Conservation (phyloP, 2,113 vertebrate genomes). For the Caretta caretta region DNA sequence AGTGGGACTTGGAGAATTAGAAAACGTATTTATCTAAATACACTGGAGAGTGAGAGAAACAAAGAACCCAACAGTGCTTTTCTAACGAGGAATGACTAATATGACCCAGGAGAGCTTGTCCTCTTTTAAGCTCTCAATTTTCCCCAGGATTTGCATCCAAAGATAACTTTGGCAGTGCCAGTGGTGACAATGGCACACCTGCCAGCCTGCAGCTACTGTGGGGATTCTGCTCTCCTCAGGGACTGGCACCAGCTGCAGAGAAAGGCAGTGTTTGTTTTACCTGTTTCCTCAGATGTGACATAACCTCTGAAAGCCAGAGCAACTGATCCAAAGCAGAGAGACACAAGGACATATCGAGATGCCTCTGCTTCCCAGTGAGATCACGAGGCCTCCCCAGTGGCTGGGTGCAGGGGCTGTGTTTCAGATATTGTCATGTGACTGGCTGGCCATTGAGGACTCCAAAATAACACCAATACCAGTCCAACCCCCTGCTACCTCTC, state of each 20-base stretch:
- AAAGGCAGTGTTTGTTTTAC: not conserved
- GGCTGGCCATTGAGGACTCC: accelerated
- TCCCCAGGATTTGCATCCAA: conserved; percentile 44
- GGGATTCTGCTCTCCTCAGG: accelerated
- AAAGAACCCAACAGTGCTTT: conserved; percentile 69
- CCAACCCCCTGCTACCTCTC: not conserved
- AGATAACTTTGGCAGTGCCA: not conserved
- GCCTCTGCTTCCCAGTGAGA: not conserved
- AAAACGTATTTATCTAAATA: conserved; percentile 53
- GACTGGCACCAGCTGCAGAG: not conserved
- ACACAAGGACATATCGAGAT: not conserved
- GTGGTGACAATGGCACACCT: not conserved
- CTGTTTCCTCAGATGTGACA: not conserved
- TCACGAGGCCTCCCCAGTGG: accelerated
- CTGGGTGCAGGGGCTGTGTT: not conserved
- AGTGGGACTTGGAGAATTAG: conserved; percentile 18
- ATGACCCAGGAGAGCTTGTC: conserved; percentile 55
- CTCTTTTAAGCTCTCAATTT: conserved; percentile 50
- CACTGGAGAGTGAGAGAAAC: conserved; percentile 64
- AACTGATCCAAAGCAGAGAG: not conserved
- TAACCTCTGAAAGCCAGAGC: not conserved
- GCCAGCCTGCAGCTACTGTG: not conserved
- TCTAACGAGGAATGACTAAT: conserved; percentile 66
- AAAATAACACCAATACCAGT: accelerated
- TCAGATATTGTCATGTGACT: not conserved